Percentiles rank a stretch among this genome's conserved stretches.
Evolutionary conservation across 2,113 vertebrate genomes (phyloP).

Genomic region (Gnathochromis pfefferi): DNA sequence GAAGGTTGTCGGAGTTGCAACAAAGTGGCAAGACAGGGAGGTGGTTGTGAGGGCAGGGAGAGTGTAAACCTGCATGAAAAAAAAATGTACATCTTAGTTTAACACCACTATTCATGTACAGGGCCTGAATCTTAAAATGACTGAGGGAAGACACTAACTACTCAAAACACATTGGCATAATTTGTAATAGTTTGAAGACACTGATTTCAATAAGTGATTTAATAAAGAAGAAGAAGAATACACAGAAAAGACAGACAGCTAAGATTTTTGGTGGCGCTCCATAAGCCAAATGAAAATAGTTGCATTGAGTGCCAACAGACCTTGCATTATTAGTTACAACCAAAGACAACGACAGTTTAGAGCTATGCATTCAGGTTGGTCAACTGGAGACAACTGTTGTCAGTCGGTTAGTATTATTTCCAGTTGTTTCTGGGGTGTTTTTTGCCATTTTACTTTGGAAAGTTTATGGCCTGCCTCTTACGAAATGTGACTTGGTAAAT

Average conservation of each 20-base stretch:
- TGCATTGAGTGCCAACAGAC: not conserved
- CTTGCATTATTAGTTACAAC: not conserved
- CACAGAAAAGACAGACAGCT: not conserved
- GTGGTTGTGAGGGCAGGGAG: not conserved
- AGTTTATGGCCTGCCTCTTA: not conserved
- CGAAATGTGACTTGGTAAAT: not conserved
- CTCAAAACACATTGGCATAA: not conserved
- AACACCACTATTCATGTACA: not conserved
- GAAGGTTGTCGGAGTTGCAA: not conserved
- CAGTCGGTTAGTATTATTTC: not conserved
- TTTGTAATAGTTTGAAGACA: not conserved
- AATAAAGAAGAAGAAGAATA: not conserved
- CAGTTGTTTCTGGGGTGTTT: not conserved
- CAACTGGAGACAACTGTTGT: not conserved
- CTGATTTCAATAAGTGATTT: not conserved
- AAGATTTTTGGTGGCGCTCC: not conserved
- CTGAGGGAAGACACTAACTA: not conserved
- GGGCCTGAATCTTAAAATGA: not conserved
- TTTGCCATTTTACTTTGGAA: not conserved
- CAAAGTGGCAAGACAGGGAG: not conserved
- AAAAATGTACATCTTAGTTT: not conserved
- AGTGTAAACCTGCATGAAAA: conserved; percentile 1
- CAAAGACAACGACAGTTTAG: not conserved
- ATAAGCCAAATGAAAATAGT: not conserved
- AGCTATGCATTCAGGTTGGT: not conserved